Evolutionary conservation across 64 coral and sea anemone species (phyloP), one percentile per base, ranked within the genome.

Genomic region (Porites lutea): DNA sequence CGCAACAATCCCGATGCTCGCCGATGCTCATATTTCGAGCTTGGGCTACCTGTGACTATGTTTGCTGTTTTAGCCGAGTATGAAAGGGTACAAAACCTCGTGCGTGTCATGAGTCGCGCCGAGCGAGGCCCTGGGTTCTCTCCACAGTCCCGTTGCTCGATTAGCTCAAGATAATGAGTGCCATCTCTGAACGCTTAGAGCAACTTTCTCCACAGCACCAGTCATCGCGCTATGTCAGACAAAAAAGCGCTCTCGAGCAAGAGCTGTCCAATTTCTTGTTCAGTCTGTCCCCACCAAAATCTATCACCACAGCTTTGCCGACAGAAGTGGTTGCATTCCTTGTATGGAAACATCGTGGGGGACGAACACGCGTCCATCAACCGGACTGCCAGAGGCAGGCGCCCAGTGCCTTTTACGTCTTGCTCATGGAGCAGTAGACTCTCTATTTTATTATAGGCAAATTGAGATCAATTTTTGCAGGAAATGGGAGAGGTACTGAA

Each of bases 291-390:
- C 18, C 54, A 0, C 64, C 12, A 3, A 82, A 91, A 18, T 73
- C 12, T 14, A 11, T 83, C 10, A 58, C 16, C 12, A 72, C 89
- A 43, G 78, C 79, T 18, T 18, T 84, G 3, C 65, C 89, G 2
- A 9, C 3, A 2, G 83, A 93, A 50, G 60, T 93, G 16, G 18
- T 93, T 11, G 46, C 21, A n/a, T 93, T 87, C 46, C 57, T 87
- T 16, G 52, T 93, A 3, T 93, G 91, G 82, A 93, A 93, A 60
- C 72, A 93, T 79, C 10, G 5, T 16, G 37, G n/a, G 15, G 72
- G 71, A 27, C 86, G 55, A 46, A 87, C 91, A 15, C 27, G 13
- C 2, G 45, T 93, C 6, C 91, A 78, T 79, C 13, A 50, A 12
- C 45, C 49, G 5, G 59, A 48, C 10, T 83, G 79, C 48, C 70